Base-by-base conservation (phyloP, 2,888 invertebrate genomes). In the Ophion costatus region DNA sequence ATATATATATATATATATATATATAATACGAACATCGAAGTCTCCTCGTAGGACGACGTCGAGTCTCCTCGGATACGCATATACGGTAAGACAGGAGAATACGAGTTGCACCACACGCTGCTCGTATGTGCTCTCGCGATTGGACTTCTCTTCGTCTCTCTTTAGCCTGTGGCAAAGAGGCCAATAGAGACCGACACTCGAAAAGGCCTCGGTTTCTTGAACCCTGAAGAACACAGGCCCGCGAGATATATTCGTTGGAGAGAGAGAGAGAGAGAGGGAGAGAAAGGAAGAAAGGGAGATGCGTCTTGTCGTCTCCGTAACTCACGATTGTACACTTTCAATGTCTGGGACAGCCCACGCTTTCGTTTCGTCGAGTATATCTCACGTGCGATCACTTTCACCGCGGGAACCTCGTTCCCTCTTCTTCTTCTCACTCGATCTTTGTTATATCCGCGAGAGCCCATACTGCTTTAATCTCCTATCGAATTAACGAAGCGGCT, bases 301-400 rank as follows among this genome's bases (percentile, higher is more conserved):
- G 70, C 64, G 51, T 64, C 70, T 59, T 42, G 77, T 70, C n/a
- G 77, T 79, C 51, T 38, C 78, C 11, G 59, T 61, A 38, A 17
- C 24, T 59, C 57, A 42, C 64, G 75, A 70, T 74, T 74, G 42
- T 59, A 59, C 76, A 80, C 85, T 82, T 82, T 85, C 85, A 82
- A 85, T 82, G 80, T 82, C 85, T 82, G 76, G 82, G 80, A 82
- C 82, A 74, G 51, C 80, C 82, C 85, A 85, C 85, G 80, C 82
- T 80, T 80, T 85, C 82, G 67, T 85, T 82, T 80, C 73, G 66
- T 38, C 57, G 24, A 61, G 64, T 64, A n/a, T 59, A 29, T 75
- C 75, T 71, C 80, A 71, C 80, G 63, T 63, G 51, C 42, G 71
- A 80, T 82, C 79, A 82, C 85, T 82, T 82, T 85, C 82, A 79